These are phyloP conservation scores for Potorous gilbertii DNA, from an alignment of 2,797 vertebrate genomes.

Conservation along the genomic window DNA sequence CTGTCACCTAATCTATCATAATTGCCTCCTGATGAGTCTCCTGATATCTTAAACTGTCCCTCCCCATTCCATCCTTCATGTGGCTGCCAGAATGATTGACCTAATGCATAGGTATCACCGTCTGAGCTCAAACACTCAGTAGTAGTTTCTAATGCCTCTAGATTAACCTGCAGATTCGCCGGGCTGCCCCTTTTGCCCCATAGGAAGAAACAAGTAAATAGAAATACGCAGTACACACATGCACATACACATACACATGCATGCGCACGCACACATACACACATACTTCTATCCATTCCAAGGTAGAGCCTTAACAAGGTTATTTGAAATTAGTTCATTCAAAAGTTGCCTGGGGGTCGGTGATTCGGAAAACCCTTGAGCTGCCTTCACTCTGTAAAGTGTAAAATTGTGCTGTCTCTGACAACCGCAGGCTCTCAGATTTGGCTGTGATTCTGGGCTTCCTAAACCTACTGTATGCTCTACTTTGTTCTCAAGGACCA, in stretches of 20 bases:
- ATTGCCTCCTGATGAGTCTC: neutral
- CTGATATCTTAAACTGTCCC: neutral
- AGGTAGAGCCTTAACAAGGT: neutral
- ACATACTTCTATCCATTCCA: neutral
- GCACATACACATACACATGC: too few relatives aligned
- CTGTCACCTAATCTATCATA: neutral
- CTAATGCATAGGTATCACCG: neutral
- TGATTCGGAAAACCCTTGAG: neutral
- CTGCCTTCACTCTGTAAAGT: neutral
- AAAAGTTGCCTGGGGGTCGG: neutral
- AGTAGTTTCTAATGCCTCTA: neutral
- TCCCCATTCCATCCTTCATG: neutral
- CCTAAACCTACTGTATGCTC: neutral
- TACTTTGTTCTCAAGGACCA: neutral
- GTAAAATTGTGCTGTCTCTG: neutral
- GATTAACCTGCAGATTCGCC: neutral
- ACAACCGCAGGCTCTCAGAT: neutral
- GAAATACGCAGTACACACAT: neutral
- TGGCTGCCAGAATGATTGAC: neutral
- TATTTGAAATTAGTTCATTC: neutral
- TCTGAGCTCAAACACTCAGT: neutral
- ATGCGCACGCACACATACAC: neutral
- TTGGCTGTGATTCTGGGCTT: neutral
- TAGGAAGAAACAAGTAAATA: neutral
- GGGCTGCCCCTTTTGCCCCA: neutral